Evolutionary conservation across 2,797 vertebrate genomes (phyloP), one percentile per base, ranked within the genome.

Genomic region (Helicolenus hilgendorfi): DNA sequence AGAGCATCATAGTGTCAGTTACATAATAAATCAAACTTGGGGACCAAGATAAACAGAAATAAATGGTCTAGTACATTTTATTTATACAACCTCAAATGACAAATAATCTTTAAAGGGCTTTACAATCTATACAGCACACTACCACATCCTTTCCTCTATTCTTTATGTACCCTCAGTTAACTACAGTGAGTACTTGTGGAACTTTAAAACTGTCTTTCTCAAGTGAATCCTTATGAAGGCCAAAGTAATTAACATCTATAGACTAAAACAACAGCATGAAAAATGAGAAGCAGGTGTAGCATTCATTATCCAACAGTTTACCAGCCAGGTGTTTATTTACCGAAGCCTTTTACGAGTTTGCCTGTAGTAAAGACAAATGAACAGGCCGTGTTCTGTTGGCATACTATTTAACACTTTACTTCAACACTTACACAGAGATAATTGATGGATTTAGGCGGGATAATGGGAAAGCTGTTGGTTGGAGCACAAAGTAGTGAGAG

Each of bases 241-340:
- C 72, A 83, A 83, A 71, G 71, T 92, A 89, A 95, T 95, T 92
- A 88, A 84, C 87, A 87, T 78, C 79, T 71, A 84, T 35, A 56
- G 53, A 64, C 59, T 59, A 77, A 89, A 79, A 88, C 35, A 86
- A 73, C 84, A 83, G 58, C 55, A 78, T 92, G 84, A 93, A 84
- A 89, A 91, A 94, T 91, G 81, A 68, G 82, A 73, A 81, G 64
- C 75, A 77, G 77, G 58, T 86, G 79, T 64, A 68, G 62, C 87
- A 90, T 91, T 90, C 90, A 92, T 92, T 92, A 93, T 70, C 72
- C 58, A 79, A 41, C 49, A 73, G 65, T 88, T 94, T 84, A 81
- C 38, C 65, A 72, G 77, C 87, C 90, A 95, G 91, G 90, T 95
- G 91, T 92, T 93, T 85, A 86, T 88, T 83, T 85, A 83, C 64